phyloP scores from a whole-genome alignment of 2,888 invertebrate species.

The Perizoma flavofasciatum region DNA sequence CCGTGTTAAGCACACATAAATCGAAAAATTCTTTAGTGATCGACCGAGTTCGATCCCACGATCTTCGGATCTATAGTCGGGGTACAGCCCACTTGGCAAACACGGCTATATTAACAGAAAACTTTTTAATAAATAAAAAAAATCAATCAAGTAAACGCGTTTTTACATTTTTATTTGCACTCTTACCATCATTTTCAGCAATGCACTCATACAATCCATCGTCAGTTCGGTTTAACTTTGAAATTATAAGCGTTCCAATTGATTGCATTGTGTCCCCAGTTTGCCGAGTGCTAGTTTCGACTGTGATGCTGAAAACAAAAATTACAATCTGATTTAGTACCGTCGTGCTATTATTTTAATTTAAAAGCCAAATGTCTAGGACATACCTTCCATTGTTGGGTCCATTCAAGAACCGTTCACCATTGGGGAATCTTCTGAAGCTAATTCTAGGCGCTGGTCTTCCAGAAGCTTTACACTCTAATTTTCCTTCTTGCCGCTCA shows the following conservation, averaged over 20 bases:
- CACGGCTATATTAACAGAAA: no score
- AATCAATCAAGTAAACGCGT: no score
- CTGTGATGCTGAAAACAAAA: conserved; percentile 76
- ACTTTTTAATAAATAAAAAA: no score
- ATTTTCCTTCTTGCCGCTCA: conserved; percentile 84
- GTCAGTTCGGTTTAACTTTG: conserved; percentile 86
- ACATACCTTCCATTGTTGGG: conserved; percentile 80
- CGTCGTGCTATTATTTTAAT: no score
- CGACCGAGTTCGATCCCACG: no score
- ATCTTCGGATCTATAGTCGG: no score
- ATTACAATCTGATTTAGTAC: background rate
- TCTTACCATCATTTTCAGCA: conserved; percentile 88
- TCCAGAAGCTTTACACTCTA: conserved; percentile 91
- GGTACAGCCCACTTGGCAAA: no score
- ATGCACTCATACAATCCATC: conserved; percentile 96
- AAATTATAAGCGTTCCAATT: conserved; percentile 87
- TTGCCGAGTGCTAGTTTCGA: conserved; percentile 81
- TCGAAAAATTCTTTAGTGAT: no score
- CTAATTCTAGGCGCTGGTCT: conserved; percentile 91
- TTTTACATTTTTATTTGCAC: no score
- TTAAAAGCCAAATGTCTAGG: background rate
- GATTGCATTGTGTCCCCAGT: conserved; percentile 78
- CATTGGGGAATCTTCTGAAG: conserved; percentile 90
- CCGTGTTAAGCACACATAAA: no score
- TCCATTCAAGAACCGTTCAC: conserved; percentile 86